A percentile compares a stretch with the other conserved stretches of the same genome.
These are phyloP conservation scores for Indicator maculatus DNA, from an alignment of 2,113 vertebrate species.

Conservation along the genomic window DNA sequence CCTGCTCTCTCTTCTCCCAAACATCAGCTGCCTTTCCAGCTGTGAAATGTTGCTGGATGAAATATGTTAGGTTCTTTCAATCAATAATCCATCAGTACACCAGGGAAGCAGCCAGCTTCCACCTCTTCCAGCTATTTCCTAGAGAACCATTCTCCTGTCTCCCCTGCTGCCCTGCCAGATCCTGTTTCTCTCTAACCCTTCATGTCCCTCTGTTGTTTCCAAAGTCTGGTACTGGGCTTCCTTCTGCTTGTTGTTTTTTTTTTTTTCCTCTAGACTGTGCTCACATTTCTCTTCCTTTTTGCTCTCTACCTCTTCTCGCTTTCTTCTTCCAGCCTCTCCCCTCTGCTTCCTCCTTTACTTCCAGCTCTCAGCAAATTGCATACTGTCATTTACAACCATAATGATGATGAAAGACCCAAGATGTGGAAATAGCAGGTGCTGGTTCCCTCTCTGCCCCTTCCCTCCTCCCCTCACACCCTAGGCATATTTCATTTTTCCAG, in stretches of 20 bases:
- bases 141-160: background rate
- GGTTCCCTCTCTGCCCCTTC: background rate
- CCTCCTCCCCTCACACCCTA: background rate
- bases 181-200: background rate
- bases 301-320: background rate
- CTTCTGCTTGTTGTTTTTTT: background rate
- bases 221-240: background rate
- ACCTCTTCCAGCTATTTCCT: background rate
- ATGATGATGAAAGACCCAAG: background rate
- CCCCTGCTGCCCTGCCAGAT: background rate
- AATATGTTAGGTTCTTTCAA: background rate
- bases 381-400: background rate
- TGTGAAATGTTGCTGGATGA: background rate
- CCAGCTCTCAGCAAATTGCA: background rate
- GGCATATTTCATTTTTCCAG: slow-evolving; percentile 9
- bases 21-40: background rate
- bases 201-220: background rate
- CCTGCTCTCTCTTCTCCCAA: background rate
- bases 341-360: background rate
- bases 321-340: background rate
- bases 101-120: background rate
- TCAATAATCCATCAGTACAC: slow-evolving; percentile 23
- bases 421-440: background rate
- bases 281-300: background rate
- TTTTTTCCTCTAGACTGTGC: background rate